Conservation (phyloP, 2,888 invertebrate species). For the Meloe dianella region DNA sequence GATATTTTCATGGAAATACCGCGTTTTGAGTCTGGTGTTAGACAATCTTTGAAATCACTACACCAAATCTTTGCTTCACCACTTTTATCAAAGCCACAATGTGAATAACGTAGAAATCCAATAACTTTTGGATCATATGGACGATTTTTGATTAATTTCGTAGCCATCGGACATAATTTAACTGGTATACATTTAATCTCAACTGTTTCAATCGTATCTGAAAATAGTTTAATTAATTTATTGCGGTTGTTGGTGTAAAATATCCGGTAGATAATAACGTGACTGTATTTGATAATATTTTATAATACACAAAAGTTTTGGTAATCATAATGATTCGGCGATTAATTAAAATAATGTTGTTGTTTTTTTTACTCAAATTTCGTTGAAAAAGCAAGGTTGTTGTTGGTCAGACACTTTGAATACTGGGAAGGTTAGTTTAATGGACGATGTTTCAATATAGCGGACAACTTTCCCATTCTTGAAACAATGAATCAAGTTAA, state of each 20-base stretch:
- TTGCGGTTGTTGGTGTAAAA: conserved; percentile 6
- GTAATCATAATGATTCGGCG: not conserved
- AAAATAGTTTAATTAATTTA: conserved; percentile 33
- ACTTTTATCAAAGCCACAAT: conserved; percentile 61
- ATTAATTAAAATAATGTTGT: not conserved
- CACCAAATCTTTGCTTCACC: conserved; percentile 62
- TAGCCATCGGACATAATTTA: conserved; percentile 57
- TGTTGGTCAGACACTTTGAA: no score
- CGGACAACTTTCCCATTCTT: no score
- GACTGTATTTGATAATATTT: not conserved
- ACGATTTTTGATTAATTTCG: conserved; percentile 46
- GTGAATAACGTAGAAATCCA: conserved; percentile 58
- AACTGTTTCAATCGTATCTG: conserved; percentile 57
- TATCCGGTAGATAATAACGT: not conserved
- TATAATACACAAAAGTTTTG: not conserved
- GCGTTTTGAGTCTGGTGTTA: conserved; percentile 38
- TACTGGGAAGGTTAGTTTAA: no score
- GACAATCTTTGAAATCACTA: conserved; percentile 35
- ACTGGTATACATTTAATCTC: conserved; percentile 57
- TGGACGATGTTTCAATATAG: no score
- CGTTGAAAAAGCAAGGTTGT: no score
- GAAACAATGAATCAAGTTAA: no score
- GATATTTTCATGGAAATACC: conserved; percentile 39
- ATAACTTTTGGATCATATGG: conserved; percentile 44
- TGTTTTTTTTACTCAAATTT: not conserved